Evolutionary conservation across 2,797 vertebrate genomes (phyloP), one percentile per base, ranked within the genome.

Genomic region (Lutjanus campechanus): DNA sequence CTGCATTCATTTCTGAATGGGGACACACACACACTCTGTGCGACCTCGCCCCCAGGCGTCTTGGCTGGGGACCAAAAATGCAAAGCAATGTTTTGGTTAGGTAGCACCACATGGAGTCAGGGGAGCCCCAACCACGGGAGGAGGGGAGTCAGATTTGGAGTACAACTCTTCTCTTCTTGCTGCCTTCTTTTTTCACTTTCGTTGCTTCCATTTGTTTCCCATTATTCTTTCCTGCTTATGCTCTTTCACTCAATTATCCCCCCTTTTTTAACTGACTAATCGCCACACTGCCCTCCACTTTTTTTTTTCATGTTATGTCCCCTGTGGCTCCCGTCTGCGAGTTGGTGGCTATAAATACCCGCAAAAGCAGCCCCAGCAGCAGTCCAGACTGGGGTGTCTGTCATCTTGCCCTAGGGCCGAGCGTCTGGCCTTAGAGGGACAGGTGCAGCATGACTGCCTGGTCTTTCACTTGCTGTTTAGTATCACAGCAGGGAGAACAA

Each of bases 81-180:
- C 93, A 87, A 90, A 92, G 87, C 74, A 88, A 79, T 88, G 83
- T 93, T 93, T 92, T 92, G 85, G 81, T 94, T 91, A 73, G 81
- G 82, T 84, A 78, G 79, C 10, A 8, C 78, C 81, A 86, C 89
- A 88, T 82, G 85, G 73, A 83, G 83, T 74, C 60, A 51, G 51
- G 83, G 73, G 73, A 83, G 77, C 77, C 72, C 85, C 44, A 22
- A 66, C 62, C n/a, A 46, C 43, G 11, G 22, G 5, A 59, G 65
- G 46, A 17, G 17, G 67, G 70, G 69, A 51, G 53, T 9, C 8
- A n/a, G 49, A 49, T 43, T 40, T 36, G 1, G 22, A 55, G 36
- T 10, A 40, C 41, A 19, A 36, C 53, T 53, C 43, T 46, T 50
- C 51, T 72, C 22, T 47, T 73, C 9, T 5, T 29, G 9, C 40